Base-by-base conservation (phyloP, 2,888 invertebrate genomes). In the Psylliodes chrysocephalus region DNA sequence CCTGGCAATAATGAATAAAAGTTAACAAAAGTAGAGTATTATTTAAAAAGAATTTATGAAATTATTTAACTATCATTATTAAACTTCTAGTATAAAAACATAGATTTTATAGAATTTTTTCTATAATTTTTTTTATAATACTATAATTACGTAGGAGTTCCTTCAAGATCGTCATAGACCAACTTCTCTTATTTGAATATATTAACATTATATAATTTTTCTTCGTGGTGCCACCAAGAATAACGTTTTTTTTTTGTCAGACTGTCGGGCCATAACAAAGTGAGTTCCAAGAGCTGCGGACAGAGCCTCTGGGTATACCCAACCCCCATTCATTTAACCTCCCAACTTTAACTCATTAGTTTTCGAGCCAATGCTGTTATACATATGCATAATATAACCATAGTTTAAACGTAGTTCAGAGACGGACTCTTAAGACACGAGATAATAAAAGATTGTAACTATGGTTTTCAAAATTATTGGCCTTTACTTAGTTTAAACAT, bases 291-390 rank as follows among this genome's bases (percentile, higher is more conserved):
- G 54, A 66, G 52, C 60, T 56, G 33, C 68, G 68, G 60, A 66
- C 60, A 67, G 55, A 14, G 69, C 72, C 68, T 19, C 57, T 40
- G 56, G 72, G 65, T 49, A 51, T 44, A 69, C 62, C 70, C 67
- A 71, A 68, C 71, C 72, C 70, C 66, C 59, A 54, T 71, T 52
- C 68, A 65, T 67, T 71, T 73, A 71, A 71, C 73, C 73, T 73
- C 67, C 67, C 71, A 71, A 73, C 73, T 70, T 71, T 66, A 66
- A 56, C 69, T 73, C 71, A 73, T 73, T 73, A 73, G 70, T 70
- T 71, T 70, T 60, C 46, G 67, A 67, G 66, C 71, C 60, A 67
- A 66, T 65, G 69, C 64, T 56, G 60, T 69, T 68, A 53, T 64
- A 59, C 42, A 69, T 46, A 46, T 69, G 68, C 67, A 72, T 70